These are phyloP conservation scores for Porites lutea DNA, from an alignment of 64 coral and sea anemone genomes.

Conservation along the genomic window DNA sequence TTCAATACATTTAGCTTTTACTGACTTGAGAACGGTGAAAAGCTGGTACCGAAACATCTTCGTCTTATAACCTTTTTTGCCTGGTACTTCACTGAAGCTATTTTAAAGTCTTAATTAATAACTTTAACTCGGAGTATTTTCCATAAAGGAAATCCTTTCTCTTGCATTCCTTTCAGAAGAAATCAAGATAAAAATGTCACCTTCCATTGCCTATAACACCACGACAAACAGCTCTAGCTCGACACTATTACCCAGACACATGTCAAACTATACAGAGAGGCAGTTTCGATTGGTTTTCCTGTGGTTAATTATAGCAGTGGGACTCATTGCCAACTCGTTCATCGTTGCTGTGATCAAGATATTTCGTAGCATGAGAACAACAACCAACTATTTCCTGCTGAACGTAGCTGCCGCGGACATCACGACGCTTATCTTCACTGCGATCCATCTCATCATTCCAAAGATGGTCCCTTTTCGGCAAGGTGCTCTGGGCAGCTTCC, in stretches of 20 bases:
- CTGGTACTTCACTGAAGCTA: no score
- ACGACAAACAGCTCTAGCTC: neutral
- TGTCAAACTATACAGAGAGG: neutral
- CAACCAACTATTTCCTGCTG: slow-evolving; percentile 28
- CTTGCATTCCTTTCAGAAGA: no score
- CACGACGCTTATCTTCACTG: slow-evolving; percentile 13
- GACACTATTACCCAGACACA: neutral
- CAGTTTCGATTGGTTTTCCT: neutral
- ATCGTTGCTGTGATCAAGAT: slow-evolving; percentile 9
- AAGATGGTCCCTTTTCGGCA: neutral
- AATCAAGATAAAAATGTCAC: neutral
- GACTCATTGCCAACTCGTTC: slow-evolving; percentile 11
- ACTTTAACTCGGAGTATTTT: no score
- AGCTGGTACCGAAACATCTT: no score
- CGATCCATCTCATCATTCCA: neutral
- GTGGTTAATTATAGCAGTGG: slow-evolving; percentile 24
- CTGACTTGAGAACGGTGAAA: no score
- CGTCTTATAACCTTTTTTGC: no score
- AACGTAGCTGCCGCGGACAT: slow-evolving; percentile 45
- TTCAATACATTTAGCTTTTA: no score
- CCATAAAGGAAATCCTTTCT: no score
- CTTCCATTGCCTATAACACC: neutral
- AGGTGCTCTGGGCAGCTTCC: neutral
- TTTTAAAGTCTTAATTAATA: no score
- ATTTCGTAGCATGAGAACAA: slow-evolving; percentile 5